Base-by-base conservation (phyloP, 2,113 vertebrate species). In the Varanus komodoensis region DNA sequence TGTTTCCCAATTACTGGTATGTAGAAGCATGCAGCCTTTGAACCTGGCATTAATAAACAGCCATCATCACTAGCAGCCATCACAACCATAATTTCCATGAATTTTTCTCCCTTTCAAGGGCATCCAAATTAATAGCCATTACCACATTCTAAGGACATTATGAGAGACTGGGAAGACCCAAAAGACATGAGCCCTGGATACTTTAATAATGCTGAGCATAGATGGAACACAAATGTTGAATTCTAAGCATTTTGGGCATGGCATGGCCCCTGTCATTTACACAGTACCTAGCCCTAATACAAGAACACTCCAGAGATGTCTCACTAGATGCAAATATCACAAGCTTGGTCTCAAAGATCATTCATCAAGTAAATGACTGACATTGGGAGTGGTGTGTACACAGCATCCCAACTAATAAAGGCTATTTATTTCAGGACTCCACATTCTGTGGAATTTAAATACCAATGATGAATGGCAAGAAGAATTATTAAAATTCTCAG, bases 391-490 rank as follows among this genome's bases (percentile, higher is more conserved):
- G 32, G 52, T 74, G 89, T 61, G 2, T 44, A 82, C 27, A 38
- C 82, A 34, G 44, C 82, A 34, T 34, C 25, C 64, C 64, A 67
- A 44, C 50, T 32, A 2, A 88, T 48, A 75, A 44, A 82, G 6
- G 9, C 52, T n/a, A 34, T 91, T 94, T 54, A 75, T 21, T 79
- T 89, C 52, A 89, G 21, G 57, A 94, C 89, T 17, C 77, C 84
- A 86, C 93, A 80, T 21, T 5, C 2, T 0, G 2, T 8, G 9
- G 21, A 27, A 88, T 67, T 87, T 92, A 92, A 91, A 89, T 23
- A 69, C 71, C 12, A 86, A 8, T 27, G 73, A 84, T 0, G 1
- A 38, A 38, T 64, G 0, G n/a, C 1, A 1, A 44, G 83, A 94
- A 32, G 81, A 93, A 93, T 44, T 38, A 92, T 64, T 84, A 89